These are phyloP conservation scores for Okamejei kenojei DNA, from an alignment of 2,797 vertebrate species.

Conservation along the genomic window DNA sequence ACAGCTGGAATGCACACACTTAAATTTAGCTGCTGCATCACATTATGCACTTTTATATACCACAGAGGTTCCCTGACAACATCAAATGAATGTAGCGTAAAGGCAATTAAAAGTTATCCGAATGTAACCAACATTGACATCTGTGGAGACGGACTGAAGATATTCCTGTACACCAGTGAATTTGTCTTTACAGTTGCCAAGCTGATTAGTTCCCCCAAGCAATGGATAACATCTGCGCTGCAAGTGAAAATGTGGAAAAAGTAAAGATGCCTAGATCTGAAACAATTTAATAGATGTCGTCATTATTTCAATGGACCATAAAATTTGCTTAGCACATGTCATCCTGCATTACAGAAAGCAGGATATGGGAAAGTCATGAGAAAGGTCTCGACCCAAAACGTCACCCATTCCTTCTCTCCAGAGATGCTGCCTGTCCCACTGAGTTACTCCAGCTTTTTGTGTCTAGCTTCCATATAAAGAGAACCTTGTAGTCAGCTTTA, in stretches of 20 bases:
- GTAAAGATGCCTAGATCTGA: background rate
- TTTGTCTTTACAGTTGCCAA: background rate
- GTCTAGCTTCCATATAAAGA: background rate
- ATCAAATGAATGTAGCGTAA: background rate
- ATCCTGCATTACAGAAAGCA: background rate
- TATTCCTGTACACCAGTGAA: background rate
- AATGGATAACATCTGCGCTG: background rate
- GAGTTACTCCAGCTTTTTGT: too few species aligned
- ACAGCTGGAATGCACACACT: too few species aligned
- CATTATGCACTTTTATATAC: background rate
- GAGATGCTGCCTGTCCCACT: too few species aligned
- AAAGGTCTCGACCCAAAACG: background rate
- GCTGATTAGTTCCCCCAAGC: background rate
- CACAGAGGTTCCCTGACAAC: background rate
- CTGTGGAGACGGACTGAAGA: background rate
- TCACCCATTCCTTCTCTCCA: too few species aligned
- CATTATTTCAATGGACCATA: background rate
- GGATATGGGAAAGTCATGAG: background rate
- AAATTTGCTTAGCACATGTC: background rate
- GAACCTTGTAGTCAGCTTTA: background rate
- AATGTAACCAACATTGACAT: background rate
- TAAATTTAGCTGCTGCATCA: background rate
- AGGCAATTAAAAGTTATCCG: background rate
- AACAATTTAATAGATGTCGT: background rate
- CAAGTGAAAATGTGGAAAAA: background rate